Evolutionary conservation across 2,797 vertebrate species (phyloP), one percentile per base, ranked within the genome.

Genomic region (Ciconia nigra): DNA sequence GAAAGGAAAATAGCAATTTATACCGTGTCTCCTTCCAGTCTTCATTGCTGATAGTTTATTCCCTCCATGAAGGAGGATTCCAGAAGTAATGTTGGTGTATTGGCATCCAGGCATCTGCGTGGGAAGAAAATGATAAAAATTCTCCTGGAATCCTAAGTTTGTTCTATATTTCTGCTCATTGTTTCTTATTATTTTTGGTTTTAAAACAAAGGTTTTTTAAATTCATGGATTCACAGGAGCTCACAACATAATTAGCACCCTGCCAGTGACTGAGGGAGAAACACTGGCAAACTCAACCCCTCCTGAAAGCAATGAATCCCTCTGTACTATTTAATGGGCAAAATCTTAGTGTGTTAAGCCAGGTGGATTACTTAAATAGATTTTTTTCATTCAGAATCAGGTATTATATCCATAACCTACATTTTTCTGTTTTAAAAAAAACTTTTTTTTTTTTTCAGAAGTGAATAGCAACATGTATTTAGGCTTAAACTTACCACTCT

Each of bases 1-100:
- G 67, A 78, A 90, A 91, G 26, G 17, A 87, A 96, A 94, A 77
- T 31, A 87, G 25, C 59, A 69, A 29, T 93, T 95, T 90, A 70
- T 73, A 42, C 16, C 25, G 22, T 44, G 16, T 77, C 78, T 95
- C 46, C 59, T 77, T 87, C 67, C 71, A 83, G 63, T 85, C 88
- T 80, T 69, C 51, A 35, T 85, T 15, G 6, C 59, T 47, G 21
- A 28, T 61, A 61, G 59, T 31, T 90, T 85, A 46, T 84, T 93
- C 80, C 86, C 21, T 67, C 39, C 1, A 0, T 41, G 46, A 90
- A 85, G 77, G 57, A 96, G 28, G 46, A 88, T 86, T 94, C 54
- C 58, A 86, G 65, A 69, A 89, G 74, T 71, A 89, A 46, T 0
- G 1, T 2, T 5, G 16, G 12, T 80, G 47, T 15, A 82, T 76